A percentile compares a stretch with the other conserved stretches of the same genome.
These are phyloP conservation scores for Protophormia terraenovae DNA, from an alignment of 2,888 invertebrate species.

Conservation along the genomic window DNA sequence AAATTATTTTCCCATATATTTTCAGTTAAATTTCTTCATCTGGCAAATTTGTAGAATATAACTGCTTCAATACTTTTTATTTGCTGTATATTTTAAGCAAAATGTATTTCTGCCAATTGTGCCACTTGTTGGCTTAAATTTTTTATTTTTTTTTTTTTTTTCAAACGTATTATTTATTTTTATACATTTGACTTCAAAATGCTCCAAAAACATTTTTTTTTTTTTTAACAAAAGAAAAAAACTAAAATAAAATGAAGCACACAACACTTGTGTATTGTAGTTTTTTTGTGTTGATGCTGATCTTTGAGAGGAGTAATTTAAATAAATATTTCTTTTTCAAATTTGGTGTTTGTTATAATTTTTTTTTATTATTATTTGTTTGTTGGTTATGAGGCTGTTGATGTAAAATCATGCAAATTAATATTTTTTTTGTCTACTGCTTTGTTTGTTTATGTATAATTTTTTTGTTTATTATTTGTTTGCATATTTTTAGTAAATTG, in stretches of 20 bases:
- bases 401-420: slow-evolving; percentile 31
- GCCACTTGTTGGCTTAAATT: slow-evolving; percentile 24
- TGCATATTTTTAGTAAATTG: slow-evolving; percentile 31
- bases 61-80: no score
- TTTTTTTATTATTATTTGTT: background rate
- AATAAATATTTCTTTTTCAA: background rate
- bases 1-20: no score
- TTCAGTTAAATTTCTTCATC: no score
- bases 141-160: background rate
- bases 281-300: background rate
- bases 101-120: slow-evolving; percentile 6
- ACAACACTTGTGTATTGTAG: background rate
- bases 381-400: background rate
- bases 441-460: slow-evolving; percentile 1
- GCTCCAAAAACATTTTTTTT: background rate
- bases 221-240: background rate
- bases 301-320: slow-evolving; percentile 2
- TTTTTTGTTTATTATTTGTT: background rate
- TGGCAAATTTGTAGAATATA: no score
- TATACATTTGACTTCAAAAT: background rate
- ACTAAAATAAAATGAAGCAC: background rate
- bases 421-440: background rate
- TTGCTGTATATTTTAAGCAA: background rate
- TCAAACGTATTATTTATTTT: background rate
- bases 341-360: slow-evolving; percentile 17